phyloP scores from a whole-genome alignment of 2,797 vertebrate species.

The Esox masquinongy region DNA sequence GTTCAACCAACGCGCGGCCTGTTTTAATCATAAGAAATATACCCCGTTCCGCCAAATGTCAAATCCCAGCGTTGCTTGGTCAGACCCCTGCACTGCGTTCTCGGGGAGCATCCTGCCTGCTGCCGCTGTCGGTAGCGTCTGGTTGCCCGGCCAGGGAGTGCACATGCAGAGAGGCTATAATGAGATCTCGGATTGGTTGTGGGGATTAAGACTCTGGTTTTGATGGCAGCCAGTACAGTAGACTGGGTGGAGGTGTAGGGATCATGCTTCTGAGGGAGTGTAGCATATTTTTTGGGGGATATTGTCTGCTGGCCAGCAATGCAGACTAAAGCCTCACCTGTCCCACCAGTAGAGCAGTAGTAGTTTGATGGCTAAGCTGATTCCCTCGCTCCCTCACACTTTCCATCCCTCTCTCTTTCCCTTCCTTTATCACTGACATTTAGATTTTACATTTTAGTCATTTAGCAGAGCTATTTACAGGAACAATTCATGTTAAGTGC shows the following conservation, averaged over 20 bases:
- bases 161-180: constrained; percentile 53
- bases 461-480: no score
- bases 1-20: not conserved
- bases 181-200: constrained; percentile 65
- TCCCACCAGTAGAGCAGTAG: constrained; percentile 42
- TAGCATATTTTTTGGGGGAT: constrained; percentile 33
- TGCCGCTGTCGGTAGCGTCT: constrained; percentile 67
- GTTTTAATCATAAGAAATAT: not conserved
- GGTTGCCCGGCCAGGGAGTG: constrained; percentile 67
- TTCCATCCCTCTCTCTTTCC: constrained; percentile 1
- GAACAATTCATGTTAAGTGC: no score
- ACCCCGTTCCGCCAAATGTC: not conserved
- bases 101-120: constrained; percentile 46
- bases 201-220: constrained; percentile 70
- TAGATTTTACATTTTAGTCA: no score
- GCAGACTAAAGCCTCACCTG: constrained; percentile 26
- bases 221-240: constrained; percentile 32
- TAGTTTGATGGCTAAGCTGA: constrained; percentile 18
- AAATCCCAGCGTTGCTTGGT: constrained; percentile 23
- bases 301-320: constrained; percentile 69
- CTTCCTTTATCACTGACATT: constrained; percentile 1
- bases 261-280: constrained; percentile 67
- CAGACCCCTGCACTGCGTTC: constrained; percentile 54
- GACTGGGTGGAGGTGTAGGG: constrained; percentile 64
- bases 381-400: not conserved